Conservation (phyloP, 2,797 vertebrate genomes). For the Cossypha polioptera region DNA sequence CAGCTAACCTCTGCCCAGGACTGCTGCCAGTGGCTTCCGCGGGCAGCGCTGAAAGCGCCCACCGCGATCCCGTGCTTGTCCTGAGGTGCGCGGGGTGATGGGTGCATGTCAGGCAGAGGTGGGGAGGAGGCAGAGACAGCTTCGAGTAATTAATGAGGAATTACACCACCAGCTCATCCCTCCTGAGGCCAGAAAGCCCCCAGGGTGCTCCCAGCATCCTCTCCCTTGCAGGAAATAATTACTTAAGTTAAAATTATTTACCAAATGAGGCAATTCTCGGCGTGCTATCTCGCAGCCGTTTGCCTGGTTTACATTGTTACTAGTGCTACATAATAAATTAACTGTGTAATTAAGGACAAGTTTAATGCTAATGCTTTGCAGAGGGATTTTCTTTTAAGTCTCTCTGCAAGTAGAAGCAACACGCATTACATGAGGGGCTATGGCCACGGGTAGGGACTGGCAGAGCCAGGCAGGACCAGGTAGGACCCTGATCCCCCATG, state of each 20-base stretch:
- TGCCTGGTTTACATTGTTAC: conserved; percentile 32
- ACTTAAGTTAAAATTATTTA: conserved; percentile 69
- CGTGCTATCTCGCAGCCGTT: conserved; percentile 34
- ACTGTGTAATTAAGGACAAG: conserved; percentile 64
- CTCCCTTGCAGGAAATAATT: conserved; percentile 65
- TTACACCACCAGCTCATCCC: conserved; percentile 20
- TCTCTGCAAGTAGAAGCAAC: neutral
- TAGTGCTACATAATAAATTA: conserved; percentile 59
- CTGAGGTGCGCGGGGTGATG: rapidly evolving
- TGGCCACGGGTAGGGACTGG: neutral
- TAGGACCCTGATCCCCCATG: neutral
- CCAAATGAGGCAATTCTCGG: conserved; percentile 66
- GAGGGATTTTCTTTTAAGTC: conserved; percentile 29
- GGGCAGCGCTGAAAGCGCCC: rapidly evolving
- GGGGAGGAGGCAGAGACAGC: rapidly evolving
- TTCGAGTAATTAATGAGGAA: conserved; percentile 29
- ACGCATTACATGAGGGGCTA: rapidly evolving
- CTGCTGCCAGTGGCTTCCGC: rapidly evolving
- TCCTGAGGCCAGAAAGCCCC: neutral
- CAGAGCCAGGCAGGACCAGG: neutral
- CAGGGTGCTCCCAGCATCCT: neutral
- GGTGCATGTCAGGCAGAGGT: rapidly evolving
- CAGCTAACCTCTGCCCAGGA: neutral
- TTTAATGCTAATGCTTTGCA: conserved; percentile 34
- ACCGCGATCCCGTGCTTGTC: rapidly evolving